Percentiles rank a stretch among this genome's conserved stretches.
Evolutionary conservation across 2,888 invertebrate genomes (phyloP).

Genomic region (Euphydryas editha): DNA sequence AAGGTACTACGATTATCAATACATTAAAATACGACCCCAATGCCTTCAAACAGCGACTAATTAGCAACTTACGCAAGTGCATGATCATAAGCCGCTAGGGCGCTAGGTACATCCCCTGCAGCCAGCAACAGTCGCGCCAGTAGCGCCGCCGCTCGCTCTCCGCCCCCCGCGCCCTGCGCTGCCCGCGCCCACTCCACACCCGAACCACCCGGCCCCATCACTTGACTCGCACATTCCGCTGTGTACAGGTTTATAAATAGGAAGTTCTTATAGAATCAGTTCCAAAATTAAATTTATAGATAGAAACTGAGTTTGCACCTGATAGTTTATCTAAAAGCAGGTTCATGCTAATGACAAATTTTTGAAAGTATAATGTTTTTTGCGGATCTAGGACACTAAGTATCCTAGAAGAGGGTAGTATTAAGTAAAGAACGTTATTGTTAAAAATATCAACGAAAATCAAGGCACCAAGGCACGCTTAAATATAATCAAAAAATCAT

Average conservation of each 20-base stretch:
- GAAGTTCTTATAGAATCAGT: too few species aligned
- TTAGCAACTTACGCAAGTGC: conserved; percentile 86
- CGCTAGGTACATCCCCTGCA: conserved; percentile 86
- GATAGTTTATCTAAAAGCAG: too few species aligned
- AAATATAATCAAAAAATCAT: too few species aligned
- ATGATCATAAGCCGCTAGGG: conserved; percentile 87
- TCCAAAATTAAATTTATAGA: background rate
- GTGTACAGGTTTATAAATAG: background rate
- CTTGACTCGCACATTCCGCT: conserved; percentile 90
- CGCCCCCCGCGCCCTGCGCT: conserved; percentile 88
- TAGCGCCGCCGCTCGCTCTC: conserved; percentile 88
- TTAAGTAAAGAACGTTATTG: too few species aligned
- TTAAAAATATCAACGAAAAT: too few species aligned
- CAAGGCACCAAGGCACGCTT: too few species aligned
- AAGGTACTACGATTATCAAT: too few species aligned
- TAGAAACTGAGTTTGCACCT: too few species aligned
- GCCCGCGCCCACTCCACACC: conserved; percentile 89
- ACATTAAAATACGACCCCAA: background rate
- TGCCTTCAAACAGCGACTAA: background rate
- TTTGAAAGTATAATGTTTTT: too few species aligned
- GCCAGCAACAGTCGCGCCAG: conserved; percentile 87
- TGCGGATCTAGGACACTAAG: too few species aligned
- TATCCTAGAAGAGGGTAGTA: too few species aligned
- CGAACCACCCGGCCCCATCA: conserved; percentile 83
- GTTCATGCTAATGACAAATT: too few species aligned